Evolutionary conservation across 2,797 vertebrate species (phyloP), one percentile per base, ranked within the genome.

Genomic region (Lepus townsendii): DNA sequence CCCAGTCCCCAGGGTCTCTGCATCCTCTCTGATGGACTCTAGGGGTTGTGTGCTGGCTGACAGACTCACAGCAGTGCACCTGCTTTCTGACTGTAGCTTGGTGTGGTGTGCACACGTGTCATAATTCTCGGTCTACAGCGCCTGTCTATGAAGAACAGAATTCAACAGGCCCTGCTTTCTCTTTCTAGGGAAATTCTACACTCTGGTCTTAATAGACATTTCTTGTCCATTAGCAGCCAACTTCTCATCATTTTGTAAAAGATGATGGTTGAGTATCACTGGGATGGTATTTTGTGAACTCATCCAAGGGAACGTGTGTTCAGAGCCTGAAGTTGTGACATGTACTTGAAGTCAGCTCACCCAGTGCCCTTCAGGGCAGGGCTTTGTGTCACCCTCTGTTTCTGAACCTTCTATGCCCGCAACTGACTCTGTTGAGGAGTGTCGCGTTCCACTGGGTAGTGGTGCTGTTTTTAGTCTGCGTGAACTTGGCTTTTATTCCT

Each of bases 211-310:
- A 57, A 63, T 83, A 89, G 68, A 68, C 17, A 13, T 42, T 90
- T 73, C 42, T 88, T 91, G 35, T 52, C 65, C n/a, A 66, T n/a
- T 16, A 68, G 82, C 66, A 47, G 73, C 13, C 82, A 93, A n/a
- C 71, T 75, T 89, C 66, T 93, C 32, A 13, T 65, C 16, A 69
- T 62, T 91, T 94, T 97, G 26, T 73, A 76, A 80, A 90, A 93
- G 68, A 68, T 35, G 32, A 91, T 71, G 8, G 19, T 60, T 94
- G 38, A 32, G 22, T 9, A 47, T 95, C 42, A 24, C 8, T 35
- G 65, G 47, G 65, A 3, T 68, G 11, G 7, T 90, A 26, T 69
- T 95, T 91, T 69, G 19, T 94, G 66, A 93, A 63, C 35, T 78
- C 54, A 72, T 57, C 38, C 68, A 60, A 94, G 76, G 79, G 66